phyloP scores from a whole-genome alignment of 1,140 invertebrate species.

The Cyphomyrmex costatus region DNA sequence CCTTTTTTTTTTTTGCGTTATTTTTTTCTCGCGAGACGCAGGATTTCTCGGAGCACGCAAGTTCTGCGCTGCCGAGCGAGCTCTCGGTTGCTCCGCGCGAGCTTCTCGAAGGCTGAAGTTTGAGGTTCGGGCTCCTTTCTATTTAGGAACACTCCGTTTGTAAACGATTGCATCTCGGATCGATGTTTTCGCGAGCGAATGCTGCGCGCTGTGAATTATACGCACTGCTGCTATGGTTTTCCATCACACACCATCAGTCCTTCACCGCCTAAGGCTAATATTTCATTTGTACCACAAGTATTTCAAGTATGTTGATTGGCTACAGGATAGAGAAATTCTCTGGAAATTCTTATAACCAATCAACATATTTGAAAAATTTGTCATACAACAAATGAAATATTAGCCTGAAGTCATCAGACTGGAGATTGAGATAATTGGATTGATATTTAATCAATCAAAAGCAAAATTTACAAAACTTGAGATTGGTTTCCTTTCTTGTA shows the following conservation, averaged over 20 bases:
- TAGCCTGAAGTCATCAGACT: too few species aligned
- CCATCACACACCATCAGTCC: too few species aligned
- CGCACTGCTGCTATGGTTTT: not conserved
- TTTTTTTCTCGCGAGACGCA: not conserved
- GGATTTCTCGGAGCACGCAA: not conserved
- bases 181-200: not conserved
- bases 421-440: too few species aligned
- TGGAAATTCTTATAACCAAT: too few species aligned
- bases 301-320: too few species aligned
- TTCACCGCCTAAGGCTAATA: not conserved
- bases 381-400: too few species aligned
- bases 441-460: too few species aligned
- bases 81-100: not conserved
- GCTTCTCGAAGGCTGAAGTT: not conserved
- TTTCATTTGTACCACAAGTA: too few species aligned
- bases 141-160: not conserved
- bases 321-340: too few species aligned
- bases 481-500: too few species aligned
- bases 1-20: not conserved
- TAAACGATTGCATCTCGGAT: not conserved
- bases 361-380: too few species aligned
- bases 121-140: not conserved
- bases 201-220: conserved; percentile 5
- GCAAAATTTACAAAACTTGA: too few species aligned
- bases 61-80: not conserved